Evolutionary conservation across 2,113 vertebrate genomes (phyloP).

Genomic region (Toxostoma redivivum): DNA sequence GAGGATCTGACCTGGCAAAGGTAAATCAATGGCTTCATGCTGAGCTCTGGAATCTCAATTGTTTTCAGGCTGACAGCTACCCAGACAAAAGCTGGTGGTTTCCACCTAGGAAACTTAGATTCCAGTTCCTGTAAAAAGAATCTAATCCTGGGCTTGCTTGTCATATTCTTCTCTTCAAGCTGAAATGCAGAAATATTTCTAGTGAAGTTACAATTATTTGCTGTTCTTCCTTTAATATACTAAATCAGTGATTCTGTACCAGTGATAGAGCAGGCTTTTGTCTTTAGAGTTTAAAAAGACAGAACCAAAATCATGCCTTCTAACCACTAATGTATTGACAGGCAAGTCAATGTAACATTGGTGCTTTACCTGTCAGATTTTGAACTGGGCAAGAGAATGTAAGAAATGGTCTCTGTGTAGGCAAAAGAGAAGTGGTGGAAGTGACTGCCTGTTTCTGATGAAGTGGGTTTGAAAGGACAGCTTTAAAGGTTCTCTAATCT

Average conservation of each 20-base stretch:
- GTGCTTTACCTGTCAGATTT: neutral
- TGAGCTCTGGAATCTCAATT: neutral
- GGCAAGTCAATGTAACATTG: neutral
- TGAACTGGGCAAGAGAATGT: neutral
- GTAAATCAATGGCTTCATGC: slow-evolving; percentile 55
- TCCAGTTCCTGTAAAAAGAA: neutral
- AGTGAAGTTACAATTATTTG: neutral
- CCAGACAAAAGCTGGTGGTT: neutral
- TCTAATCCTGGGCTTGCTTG: neutral
- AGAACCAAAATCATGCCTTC: neutral
- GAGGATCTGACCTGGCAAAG: slow-evolving; percentile 97
- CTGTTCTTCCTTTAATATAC: neutral
- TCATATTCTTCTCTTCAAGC: neutral
- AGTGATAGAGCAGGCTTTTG: neutral
- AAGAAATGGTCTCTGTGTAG: neutral
- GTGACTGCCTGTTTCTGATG: neutral
- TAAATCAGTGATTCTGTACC: neutral
- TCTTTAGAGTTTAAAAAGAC: neutral
- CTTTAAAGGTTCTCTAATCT: neutral
- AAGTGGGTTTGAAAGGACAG: neutral
- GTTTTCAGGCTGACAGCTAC: neutral
- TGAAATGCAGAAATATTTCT: neutral
- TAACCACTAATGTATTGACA: neutral
- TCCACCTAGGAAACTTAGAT: neutral
- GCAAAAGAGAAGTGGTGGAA: neutral